Evolutionary conservation across 1,140 invertebrate species (phyloP).

Genomic region (Drosophila novamexicana): DNA sequence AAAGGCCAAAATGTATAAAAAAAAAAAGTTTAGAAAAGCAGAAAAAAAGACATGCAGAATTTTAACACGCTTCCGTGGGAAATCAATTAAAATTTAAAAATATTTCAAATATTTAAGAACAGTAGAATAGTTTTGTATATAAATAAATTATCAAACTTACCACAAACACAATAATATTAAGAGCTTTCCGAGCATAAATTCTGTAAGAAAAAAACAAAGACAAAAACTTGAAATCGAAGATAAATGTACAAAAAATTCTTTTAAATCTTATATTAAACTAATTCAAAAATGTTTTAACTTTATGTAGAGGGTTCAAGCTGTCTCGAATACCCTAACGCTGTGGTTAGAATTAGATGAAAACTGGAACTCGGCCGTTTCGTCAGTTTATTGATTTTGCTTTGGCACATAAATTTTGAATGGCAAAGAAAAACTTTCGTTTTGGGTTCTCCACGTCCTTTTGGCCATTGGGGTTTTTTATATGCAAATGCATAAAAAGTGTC

Average conservation of each 20-base stretch:
- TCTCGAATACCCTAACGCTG: slow-evolving; percentile 27
- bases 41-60: slow-evolving; percentile 19
- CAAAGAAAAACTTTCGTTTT: slow-evolving; percentile 56
- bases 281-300: neutral
- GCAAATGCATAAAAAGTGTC: slow-evolving; percentile 81
- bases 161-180: too few relatives aligned
- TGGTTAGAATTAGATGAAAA: slow-evolving; percentile 36
- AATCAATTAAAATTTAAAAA: neutral
- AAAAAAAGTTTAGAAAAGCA: slow-evolving; percentile 36
- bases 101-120: neutral
- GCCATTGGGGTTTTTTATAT: slow-evolving; percentile 54
- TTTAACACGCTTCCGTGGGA: slow-evolving; percentile 22
- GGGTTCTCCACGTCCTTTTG: slow-evolving; percentile 10
- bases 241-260: too few relatives aligned
- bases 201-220: too few relatives aligned
- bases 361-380: slow-evolving; percentile 49
- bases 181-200: too few relatives aligned
- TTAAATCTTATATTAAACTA: too few relatives aligned
- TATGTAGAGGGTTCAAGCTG: neutral
- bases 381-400: slow-evolving; percentile 76
- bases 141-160: too few relatives aligned
- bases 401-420: slow-evolving; percentile 69
- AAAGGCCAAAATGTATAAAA: slow-evolving; percentile 61
- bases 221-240: too few relatives aligned
- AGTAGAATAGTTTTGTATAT: neutral